Evolutionary conservation across 2,888 invertebrate genomes (phyloP), one percentile per base, ranked within the genome.

Genomic region (Anoplius nigerrimus): DNA sequence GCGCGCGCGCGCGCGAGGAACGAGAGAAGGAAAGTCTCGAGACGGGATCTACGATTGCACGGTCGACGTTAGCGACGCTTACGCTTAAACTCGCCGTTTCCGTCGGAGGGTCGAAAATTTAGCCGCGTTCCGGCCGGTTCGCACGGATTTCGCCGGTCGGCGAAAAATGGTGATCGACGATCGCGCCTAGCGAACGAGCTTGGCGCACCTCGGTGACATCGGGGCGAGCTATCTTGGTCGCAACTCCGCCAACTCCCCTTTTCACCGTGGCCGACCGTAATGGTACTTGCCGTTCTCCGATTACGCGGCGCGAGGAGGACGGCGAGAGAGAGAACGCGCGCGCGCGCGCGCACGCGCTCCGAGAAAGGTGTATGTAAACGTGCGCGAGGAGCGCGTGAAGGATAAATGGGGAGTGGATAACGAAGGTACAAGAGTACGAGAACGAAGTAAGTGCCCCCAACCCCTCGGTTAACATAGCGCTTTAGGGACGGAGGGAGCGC

Each of bases 361-460:
- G 71, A 70, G 58, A 67, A 75, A 66, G 59, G 77, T 62, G 66
- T 71, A 68, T 65, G 68, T 74, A 72, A 74, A 75, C 75, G 75
- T 74, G 76, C 74, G 66, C 62, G 76, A 46, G 74, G 69, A 72
- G 71, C 76, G 65, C 79, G 71, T 80, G 82, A 82, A 84, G 83
- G 82, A 86, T 85, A 85, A 86, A 86, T 83, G 86, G 82, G 68
- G 79, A 82, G 84, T 83, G 86, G 84, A 86, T 86, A 87, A 87
- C 85, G 85, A 84, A 87, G 83, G 86, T 86, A 86, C 87, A 84
- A 86, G 85, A 81, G 81, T 82, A 82, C 82, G 80, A 78, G 84
- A 81, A 82, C 80, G 79, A 81, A 82, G 80, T 82, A 81, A 86
- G 82, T 83, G 77, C 79, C 78, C 73, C 76, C 78, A 72, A 79